Conservation (phyloP, 2,113 vertebrate genomes). For the Syngnathus scovelli region DNA sequence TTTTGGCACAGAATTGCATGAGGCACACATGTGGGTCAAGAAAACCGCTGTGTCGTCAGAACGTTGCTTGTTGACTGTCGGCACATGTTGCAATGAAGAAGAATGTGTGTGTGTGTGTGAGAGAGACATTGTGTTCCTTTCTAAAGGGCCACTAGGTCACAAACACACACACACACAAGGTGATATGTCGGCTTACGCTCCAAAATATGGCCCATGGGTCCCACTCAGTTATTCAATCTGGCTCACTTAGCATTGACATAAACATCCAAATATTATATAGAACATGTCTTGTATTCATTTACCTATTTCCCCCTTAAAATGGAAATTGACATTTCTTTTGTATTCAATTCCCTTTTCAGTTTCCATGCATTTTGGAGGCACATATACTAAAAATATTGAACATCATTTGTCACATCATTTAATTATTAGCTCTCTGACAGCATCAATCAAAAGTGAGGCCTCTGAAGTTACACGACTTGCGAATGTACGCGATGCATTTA, state of each 20-base stretch:
- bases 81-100: neutral
- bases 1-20: neutral
- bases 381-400: no score
- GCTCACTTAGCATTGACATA: neutral
- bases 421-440: no score
- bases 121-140: constrained; percentile 1
- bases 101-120: neutral
- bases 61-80: neutral
- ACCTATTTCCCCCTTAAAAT: no score
- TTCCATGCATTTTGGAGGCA: no score
- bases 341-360: no score
- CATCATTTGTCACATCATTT: no score
- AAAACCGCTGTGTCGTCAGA: neutral
- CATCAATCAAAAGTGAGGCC: no score
- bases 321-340: no score
- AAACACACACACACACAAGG: neutral
- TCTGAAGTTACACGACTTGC: no score
- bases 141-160: neutral
- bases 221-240: neutral
- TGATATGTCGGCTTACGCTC: neutral
- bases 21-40: constrained; percentile 29
- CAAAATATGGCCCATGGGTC: neutral
- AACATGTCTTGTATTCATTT: no score
- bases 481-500: no score
- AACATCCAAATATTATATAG: no score